Conservation (phyloP, 2,797 vertebrate genomes). For the Onychomys leucogaster region DNA sequence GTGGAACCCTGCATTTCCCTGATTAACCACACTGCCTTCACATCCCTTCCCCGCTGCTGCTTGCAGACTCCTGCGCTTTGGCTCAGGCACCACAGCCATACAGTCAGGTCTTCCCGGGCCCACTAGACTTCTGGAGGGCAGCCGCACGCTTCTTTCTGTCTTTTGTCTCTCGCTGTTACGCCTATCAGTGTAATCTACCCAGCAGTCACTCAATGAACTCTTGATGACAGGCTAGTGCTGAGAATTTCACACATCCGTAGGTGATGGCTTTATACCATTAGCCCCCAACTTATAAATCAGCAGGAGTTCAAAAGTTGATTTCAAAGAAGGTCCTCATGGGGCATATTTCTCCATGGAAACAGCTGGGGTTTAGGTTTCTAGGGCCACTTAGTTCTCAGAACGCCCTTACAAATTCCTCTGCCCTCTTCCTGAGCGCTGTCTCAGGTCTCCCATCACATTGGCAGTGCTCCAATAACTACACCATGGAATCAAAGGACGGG, state of each 20-base stretch:
- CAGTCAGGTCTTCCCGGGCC: not conserved
- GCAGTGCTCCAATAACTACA: not conserved
- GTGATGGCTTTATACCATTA: conserved; percentile 60
- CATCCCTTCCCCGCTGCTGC: not conserved
- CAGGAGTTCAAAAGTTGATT: conserved; percentile 60
- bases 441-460: not conserved
- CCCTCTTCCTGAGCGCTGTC: not conserved
- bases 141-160: conserved; percentile 18
- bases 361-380: conserved; percentile 52
- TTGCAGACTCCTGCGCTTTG: not conserved
- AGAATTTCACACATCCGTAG: conserved; percentile 68
- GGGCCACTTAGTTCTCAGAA: conserved; percentile 55
- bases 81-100: not conserved
- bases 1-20: conserved; percentile 47
- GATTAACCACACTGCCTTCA: conserved; percentile 37
- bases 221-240: conserved; percentile 24
- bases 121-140: conserved; percentile 38
- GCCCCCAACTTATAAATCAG: conserved; percentile 55
- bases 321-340: conserved; percentile 45
- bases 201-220: conserved; percentile 53
- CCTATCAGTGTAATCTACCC: conserved; percentile 57
- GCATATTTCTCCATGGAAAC: conserved; percentile 69
- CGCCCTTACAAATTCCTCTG: not conserved
- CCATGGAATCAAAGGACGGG: not conserved
- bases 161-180: conserved; percentile 62